phyloP scores from a whole-genome alignment of 1,140 invertebrate species.

The Tetramorium alpestre region DNA sequence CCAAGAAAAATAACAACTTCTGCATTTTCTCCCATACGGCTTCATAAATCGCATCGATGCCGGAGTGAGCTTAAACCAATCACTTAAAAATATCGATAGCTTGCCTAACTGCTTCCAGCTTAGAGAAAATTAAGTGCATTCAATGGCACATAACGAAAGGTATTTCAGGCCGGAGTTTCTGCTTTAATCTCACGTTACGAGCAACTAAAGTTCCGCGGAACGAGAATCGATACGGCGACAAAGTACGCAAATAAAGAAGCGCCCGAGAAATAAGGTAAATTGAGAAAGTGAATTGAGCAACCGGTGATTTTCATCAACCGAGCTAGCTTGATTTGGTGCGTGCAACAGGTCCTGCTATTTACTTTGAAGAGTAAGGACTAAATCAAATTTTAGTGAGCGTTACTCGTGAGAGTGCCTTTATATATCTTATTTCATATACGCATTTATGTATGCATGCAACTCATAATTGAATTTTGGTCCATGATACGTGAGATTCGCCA shows the following conservation, averaged over 20 bases:
- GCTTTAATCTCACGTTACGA: constrained; percentile 55
- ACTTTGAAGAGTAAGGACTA: constrained; percentile 55
- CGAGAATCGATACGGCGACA: constrained; percentile 55
- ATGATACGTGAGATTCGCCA: not conserved
- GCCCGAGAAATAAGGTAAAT: constrained; percentile 55
- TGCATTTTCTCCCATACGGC: not conserved
- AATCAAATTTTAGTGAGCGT: constrained; percentile 52
- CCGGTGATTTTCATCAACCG: constrained; percentile 61
- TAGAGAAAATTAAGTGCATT: constrained; percentile 40
- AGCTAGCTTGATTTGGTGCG: constrained; percentile 43
- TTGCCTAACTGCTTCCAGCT: constrained; percentile 8
- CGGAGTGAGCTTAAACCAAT: constrained; percentile 4
- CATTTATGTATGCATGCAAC: not conserved
- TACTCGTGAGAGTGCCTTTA: not conserved
- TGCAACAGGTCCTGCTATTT: constrained; percentile 60
- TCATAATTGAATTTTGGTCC: constrained; percentile 1
- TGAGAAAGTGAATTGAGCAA: constrained; percentile 56
- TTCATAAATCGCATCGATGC: constrained; percentile 20
- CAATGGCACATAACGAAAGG: constrained; percentile 46
- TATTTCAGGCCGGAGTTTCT: constrained; percentile 36
- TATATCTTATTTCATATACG: constrained; percentile 43
- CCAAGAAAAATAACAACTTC: not conserved
- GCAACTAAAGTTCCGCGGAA: constrained; percentile 55
- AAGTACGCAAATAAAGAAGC: constrained; percentile 63
- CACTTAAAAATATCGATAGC: constrained; percentile 40